Evolutionary conservation across 1,140 invertebrate genomes (phyloP).

Genomic region (Brachionus paranguensis): DNA sequence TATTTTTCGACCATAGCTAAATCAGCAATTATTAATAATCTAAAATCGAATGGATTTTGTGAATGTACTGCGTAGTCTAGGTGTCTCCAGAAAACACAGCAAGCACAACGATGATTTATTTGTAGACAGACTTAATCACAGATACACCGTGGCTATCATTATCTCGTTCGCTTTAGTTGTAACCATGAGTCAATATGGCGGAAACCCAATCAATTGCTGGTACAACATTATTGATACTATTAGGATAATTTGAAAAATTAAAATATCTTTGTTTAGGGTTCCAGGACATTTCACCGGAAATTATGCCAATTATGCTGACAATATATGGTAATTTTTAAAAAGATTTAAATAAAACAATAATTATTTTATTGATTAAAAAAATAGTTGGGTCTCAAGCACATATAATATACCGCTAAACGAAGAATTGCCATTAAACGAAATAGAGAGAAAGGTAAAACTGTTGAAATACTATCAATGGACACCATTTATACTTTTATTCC

Average conservation of each 20-base stretch:
- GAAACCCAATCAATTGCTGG: constrained; percentile 57
- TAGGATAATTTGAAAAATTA: not conserved
- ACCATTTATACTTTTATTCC: constrained; percentile 58
- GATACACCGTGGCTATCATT: constrained; percentile 58
- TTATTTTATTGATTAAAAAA: constrained; percentile 39
- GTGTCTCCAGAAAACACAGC: constrained; percentile 18
- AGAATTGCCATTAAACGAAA: constrained; percentile 27
- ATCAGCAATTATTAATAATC: not conserved
- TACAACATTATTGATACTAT: not conserved
- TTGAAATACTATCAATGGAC: constrained; percentile 61
- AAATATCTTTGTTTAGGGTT: constrained; percentile 28
- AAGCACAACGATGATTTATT: constrained; percentile 58
- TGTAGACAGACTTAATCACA: constrained; percentile 59
- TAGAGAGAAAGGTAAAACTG: constrained; percentile 42
- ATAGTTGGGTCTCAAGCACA: constrained; percentile 45
- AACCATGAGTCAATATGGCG: not conserved
- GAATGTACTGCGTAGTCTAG: not conserved
- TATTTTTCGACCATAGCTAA: not conserved
- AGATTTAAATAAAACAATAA: not conserved
- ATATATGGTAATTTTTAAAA: constrained; percentile 45
- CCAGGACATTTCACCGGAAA: constrained; percentile 56
- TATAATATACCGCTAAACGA: constrained; percentile 41
- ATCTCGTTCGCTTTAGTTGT: not conserved
- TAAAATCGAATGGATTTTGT: constrained; percentile 17
- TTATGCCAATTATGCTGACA: constrained; percentile 56